Conservation (phyloP, 2,797 vertebrate species). For the Peromyscus attwateri region DNA sequence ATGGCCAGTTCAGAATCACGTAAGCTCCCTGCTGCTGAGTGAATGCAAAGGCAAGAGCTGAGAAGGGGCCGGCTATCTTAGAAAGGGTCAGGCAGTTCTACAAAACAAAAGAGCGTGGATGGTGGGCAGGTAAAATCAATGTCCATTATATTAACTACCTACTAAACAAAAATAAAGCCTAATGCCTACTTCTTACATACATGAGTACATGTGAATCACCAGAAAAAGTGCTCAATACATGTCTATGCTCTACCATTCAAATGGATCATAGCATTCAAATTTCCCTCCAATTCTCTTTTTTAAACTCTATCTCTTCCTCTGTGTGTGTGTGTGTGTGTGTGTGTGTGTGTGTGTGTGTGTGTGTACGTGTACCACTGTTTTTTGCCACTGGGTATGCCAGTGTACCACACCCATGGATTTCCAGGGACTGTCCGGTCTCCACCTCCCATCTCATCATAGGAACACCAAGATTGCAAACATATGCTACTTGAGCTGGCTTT, state of each 20-base stretch:
- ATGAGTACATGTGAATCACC: background rate
- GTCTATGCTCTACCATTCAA: background rate
- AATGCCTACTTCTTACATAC: background rate
- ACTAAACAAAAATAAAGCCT: constrained; percentile 9
- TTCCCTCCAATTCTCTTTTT: background rate
- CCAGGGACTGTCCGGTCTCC: background rate
- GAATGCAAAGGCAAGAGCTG: background rate
- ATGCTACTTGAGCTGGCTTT: background rate
- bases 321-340: background rate
- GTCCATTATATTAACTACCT: background rate
- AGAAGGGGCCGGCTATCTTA: background rate
- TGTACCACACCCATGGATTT: background rate
- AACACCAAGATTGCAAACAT: background rate
- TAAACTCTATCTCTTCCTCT: background rate
- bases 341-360: background rate
- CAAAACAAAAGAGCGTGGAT: background rate
- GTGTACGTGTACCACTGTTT: background rate
- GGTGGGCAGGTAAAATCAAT: background rate
- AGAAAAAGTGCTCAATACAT: background rate
- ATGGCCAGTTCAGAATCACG: background rate
- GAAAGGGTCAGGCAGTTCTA: background rate
- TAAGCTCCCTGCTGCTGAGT: background rate
- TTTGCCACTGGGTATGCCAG: background rate
- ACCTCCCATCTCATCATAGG: too few species aligned
- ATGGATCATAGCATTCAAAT: background rate